A percentile compares a stretch with the other conserved stretches of the same genome.
These are phyloP conservation scores for Bombycilla garrulus DNA, from an alignment of 2,113 vertebrate species.

Conservation along the genomic window DNA sequence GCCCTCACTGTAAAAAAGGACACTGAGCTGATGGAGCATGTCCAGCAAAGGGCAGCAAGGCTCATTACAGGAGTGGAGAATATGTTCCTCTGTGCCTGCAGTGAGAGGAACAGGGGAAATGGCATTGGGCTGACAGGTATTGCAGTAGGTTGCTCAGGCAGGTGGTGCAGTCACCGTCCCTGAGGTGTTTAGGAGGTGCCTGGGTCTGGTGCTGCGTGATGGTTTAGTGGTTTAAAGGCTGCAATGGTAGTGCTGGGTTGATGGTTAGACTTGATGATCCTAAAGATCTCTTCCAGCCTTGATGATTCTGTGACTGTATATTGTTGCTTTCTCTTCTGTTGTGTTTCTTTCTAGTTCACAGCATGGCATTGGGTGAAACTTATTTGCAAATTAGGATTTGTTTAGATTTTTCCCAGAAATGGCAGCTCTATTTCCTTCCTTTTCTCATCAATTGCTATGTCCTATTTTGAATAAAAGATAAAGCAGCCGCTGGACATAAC, in stretches of 20 bases:
- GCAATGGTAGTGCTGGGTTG: neutral
- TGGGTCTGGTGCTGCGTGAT: neutral
- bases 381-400: neutral
- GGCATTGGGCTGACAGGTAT: neutral
- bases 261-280: neutral
- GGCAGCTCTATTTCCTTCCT: neutral
- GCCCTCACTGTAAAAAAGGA: neutral
- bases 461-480: neutral
- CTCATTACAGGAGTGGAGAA: neutral
- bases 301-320: neutral
- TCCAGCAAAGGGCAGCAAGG: neutral
- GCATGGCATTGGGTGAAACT: neutral
- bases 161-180: neutral
- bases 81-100: neutral
- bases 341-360: neutral
- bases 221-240: neutral
- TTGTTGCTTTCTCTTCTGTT: neutral
- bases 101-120: neutral
- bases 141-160: neutral
- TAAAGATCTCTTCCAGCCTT: neutral
- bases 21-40: accelerated
- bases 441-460: neutral
- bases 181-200: neutral
- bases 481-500: neutral
- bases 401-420: neutral